These are phyloP conservation scores for Platycheirus rosarum DNA, from an alignment of 2,888 invertebrate genomes.

Conservation along the genomic window DNA sequence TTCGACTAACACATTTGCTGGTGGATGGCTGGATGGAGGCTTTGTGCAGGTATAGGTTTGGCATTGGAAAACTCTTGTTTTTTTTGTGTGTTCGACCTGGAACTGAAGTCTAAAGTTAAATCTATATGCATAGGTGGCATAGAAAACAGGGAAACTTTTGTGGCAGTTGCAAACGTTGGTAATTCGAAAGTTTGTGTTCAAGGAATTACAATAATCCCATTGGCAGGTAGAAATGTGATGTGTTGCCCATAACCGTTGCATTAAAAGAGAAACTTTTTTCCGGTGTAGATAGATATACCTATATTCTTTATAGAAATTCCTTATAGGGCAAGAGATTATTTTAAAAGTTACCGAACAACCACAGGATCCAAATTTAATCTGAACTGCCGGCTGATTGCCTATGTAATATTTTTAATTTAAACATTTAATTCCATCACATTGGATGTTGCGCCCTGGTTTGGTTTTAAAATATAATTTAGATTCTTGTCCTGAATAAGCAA, in stretches of 20 bases:
- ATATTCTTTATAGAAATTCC: too few relatives aligned
- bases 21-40: slow-evolving; percentile 31
- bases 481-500: too few relatives aligned
- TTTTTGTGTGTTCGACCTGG: neutral
- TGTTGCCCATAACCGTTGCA: slow-evolving; percentile 30
- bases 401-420: neutral
- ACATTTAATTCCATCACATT: neutral
- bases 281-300: neutral
- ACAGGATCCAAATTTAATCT: slow-evolving; percentile 5
- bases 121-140: neutral
- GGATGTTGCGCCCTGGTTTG: too few relatives aligned
- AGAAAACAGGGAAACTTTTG: slow-evolving; percentile 42
- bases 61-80: slow-evolving; percentile 42
- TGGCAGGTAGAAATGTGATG: slow-evolving; percentile 64
- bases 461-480: too few relatives aligned
- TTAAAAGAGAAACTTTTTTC: slow-evolving; percentile 42
- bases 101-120: neutral
- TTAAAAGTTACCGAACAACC: neutral
- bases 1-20: slow-evolving; percentile 49
- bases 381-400: neutral
- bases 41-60: neutral
- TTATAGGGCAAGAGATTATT: slow-evolving; percentile 3
- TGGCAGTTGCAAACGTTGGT: slow-evolving; percentile 47
- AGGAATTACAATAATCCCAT: slow-evolving; percentile 66
- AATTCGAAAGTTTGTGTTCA: slow-evolving; percentile 60